A percentile compares a stretch with the other conserved stretches of the same genome.
Evolutionary conservation across 2,113 vertebrate genomes (phyloP).

Genomic region (Stictonetta naevosa): DNA sequence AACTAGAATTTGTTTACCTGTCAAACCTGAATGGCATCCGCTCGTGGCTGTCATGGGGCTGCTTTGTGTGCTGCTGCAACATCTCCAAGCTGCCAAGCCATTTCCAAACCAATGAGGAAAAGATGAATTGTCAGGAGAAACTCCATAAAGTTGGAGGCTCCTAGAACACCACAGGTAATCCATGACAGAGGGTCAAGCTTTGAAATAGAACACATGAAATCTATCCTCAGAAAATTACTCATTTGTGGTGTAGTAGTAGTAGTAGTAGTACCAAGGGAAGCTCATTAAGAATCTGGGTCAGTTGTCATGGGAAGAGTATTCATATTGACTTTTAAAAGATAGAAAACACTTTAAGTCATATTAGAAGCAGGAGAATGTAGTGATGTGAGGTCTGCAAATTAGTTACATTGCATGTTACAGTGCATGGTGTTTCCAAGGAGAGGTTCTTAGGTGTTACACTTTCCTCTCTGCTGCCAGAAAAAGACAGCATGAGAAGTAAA

Average conservation of each 20-base stretch:
- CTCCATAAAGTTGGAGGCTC: neutral
- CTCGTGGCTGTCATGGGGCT: neutral
- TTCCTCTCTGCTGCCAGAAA: neutral
- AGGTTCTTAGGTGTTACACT: neutral
- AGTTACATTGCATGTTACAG: too few relatives aligned
- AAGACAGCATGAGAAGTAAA: neutral
- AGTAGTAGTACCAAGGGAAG: neutral
- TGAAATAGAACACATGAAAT: neutral
- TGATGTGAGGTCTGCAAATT: neutral
- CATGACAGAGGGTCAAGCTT: neutral
- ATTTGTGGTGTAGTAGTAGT: neutral
- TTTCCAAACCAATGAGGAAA: neutral
- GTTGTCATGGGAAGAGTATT: constrained; percentile 29
- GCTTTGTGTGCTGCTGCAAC: neutral
- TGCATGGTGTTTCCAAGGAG: neutral
- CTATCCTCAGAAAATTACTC: constrained; percentile 10
- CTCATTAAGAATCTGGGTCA: constrained; percentile 15
- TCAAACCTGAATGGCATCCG: neutral
- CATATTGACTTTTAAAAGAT: constrained; percentile 12
- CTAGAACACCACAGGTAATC: neutral
- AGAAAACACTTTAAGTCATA: neutral
- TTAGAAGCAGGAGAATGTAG: neutral
- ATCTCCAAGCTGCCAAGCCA: neutral
- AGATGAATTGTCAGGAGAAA: neutral
- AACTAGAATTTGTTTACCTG: neutral